Evolutionary conservation across 2,797 vertebrate species (phyloP).

Genomic region (Triplophysa bombifrons): DNA sequence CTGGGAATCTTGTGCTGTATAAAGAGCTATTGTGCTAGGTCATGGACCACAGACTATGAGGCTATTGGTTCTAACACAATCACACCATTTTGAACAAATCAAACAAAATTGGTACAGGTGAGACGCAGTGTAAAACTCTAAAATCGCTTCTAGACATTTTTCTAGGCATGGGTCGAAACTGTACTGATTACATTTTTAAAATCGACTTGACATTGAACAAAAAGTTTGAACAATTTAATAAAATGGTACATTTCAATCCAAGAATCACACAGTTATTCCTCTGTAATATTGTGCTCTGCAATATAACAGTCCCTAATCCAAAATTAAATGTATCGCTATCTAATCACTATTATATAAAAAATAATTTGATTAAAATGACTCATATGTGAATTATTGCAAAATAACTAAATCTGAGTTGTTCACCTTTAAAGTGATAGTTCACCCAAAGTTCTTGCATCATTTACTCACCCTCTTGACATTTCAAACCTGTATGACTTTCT

Average conservation of each 20-base stretch:
- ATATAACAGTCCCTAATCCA: constrained; percentile 9
- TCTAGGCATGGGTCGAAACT: background rate
- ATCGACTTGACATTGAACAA: background rate
- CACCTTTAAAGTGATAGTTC: no score
- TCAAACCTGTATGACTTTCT: no score
- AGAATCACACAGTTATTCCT: constrained; percentile 26
- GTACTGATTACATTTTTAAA: background rate
- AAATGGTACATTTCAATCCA: constrained; percentile 7
- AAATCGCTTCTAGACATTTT: background rate
- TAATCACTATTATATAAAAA: constrained; percentile 45
- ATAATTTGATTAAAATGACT: constrained; percentile 52
- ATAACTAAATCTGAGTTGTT: constrained; percentile 52
- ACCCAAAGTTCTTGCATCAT: no score
- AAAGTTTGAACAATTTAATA: background rate
- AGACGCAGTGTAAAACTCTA: background rate
- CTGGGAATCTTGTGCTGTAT: background rate
- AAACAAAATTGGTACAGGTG: background rate
- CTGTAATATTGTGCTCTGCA: constrained; percentile 12
- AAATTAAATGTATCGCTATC: constrained; percentile 24
- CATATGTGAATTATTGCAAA: constrained; percentile 53
- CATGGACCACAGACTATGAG: background rate
- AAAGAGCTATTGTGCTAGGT: background rate
- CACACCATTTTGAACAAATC: background rate
- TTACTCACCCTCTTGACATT: no score
- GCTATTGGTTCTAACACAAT: background rate